These are phyloP conservation scores for Pseudolaguvia tuberculata DNA, from an alignment of 2,113 vertebrate genomes.

Conservation along the genomic window DNA sequence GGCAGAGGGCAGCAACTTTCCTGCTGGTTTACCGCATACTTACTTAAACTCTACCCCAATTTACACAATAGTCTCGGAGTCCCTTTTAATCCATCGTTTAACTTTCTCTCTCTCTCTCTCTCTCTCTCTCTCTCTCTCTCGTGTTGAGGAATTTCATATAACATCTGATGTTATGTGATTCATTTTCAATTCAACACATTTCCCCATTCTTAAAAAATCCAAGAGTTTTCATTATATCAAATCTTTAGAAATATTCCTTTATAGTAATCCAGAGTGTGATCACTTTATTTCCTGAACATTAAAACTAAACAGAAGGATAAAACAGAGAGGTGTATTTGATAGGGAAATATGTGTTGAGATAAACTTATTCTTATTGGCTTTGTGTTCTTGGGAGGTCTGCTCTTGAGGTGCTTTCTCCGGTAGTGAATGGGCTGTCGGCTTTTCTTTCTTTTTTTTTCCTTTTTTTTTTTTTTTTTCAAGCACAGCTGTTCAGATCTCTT, in stretches of 20 bases:
- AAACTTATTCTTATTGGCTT: conserved; percentile 35
- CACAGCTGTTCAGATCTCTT: conserved; percentile 39
- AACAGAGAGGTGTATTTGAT: conserved; percentile 4
- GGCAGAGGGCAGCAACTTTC: conserved; percentile 33
- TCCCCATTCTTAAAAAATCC: neutral
- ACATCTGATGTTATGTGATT: too few relatives aligned
- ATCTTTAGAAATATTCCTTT: too few relatives aligned
- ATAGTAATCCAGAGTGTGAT: neutral
- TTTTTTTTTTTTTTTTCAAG: conserved; percentile 5
- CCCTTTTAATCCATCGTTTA: neutral
- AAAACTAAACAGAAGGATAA: neutral
- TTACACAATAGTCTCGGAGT: neutral
- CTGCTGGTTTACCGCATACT: neutral
- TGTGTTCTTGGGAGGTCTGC: conserved; percentile 50
- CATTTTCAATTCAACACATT: too few relatives aligned
- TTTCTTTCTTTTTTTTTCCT: neutral
- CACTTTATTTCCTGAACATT: neutral
- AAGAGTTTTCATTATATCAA: too few relatives aligned
- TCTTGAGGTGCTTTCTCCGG: conserved; percentile 21
- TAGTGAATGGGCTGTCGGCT: conserved; percentile 26
- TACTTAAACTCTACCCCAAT: neutral
- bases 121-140: neutral
- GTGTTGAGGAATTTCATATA: too few relatives aligned
- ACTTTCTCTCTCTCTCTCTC: neutral
- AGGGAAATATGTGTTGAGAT: conserved; percentile 5